Evolutionary conservation across 2,797 vertebrate genomes (phyloP).

Genomic region (Orientallactaga sibirica): DNA sequence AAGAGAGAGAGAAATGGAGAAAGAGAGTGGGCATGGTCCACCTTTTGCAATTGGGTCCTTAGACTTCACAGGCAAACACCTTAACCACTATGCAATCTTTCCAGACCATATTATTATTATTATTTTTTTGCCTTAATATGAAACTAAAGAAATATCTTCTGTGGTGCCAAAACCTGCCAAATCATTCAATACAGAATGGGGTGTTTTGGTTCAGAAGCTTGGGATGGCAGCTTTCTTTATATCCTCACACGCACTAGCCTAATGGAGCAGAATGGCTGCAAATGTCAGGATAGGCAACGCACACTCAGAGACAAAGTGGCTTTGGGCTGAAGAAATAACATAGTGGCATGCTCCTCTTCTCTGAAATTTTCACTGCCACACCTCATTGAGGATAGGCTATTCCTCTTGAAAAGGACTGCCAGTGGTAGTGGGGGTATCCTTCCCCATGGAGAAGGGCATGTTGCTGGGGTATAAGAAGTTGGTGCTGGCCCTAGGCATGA

Average conservation of each 20-base stretch:
- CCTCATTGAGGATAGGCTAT: not conserved
- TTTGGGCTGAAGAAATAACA: conserved; percentile 34
- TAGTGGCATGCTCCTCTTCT: not conserved
- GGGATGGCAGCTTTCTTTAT: conserved; percentile 61
- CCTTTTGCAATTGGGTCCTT: no score
- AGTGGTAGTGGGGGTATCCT: not conserved
- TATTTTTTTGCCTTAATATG: not conserved
- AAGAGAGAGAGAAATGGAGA: no score
- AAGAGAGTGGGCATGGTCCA: no score
- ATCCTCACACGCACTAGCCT: conserved; percentile 70
- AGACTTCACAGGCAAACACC: no score
- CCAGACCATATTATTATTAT: no score
- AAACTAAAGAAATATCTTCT: conserved; percentile 19
- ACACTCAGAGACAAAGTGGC: conserved; percentile 43
- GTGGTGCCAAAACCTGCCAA: conserved; percentile 10
- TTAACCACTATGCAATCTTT: no score
- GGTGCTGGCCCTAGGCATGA: not conserved
- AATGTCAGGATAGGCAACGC: not conserved
- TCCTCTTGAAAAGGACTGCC: not conserved
- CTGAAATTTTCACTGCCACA: not conserved
- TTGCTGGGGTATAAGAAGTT: no score
- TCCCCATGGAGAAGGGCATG: accelerated
- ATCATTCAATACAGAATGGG: conserved; percentile 54
- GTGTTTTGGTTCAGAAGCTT: conserved; percentile 45
- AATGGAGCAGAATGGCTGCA: conserved; percentile 31